Evolutionary conservation across 2,113 vertebrate genomes (phyloP).

Genomic region (Prinia subflava): DNA sequence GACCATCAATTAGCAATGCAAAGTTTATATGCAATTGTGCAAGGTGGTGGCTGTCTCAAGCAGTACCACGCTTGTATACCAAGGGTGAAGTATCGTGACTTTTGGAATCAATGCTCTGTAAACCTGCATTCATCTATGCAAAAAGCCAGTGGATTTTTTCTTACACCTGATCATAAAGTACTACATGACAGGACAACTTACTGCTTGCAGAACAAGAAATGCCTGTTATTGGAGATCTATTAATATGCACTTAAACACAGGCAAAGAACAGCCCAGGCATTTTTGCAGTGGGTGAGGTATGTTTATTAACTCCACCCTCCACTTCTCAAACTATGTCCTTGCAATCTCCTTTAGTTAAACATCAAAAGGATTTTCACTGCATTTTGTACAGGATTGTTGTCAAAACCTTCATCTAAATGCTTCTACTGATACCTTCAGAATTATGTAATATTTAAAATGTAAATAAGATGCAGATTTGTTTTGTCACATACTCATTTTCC

Average conservation of each 20-base stretch:
- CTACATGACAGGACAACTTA: neutral
- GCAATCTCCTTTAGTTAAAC: constrained; percentile 19
- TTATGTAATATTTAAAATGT: constrained; percentile 19
- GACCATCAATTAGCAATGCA: neutral
- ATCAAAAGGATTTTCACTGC: constrained; percentile 10
- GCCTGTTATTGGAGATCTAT: neutral
- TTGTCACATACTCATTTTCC: constrained; percentile 36
- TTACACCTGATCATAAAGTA: neutral
- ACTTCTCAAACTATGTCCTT: neutral
- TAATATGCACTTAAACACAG: neutral
- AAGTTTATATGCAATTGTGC: neutral
- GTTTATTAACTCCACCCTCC: neutral
- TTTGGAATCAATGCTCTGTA: neutral
- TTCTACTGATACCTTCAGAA: constrained; percentile 16
- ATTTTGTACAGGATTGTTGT: neutral
- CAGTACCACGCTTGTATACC: neutral
- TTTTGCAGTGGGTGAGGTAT: constrained; percentile 25
- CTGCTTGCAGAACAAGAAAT: neutral
- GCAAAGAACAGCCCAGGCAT: neutral
- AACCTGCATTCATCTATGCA: neutral
- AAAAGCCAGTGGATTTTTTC: neutral
- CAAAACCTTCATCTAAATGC: constrained; percentile 4
- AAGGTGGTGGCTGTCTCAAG: neutral
- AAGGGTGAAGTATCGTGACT: neutral
- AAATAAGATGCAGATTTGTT: constrained; percentile 50